phyloP scores from a whole-genome alignment of 2,888 invertebrate species.

The Clitarchus hookeri region DNA sequence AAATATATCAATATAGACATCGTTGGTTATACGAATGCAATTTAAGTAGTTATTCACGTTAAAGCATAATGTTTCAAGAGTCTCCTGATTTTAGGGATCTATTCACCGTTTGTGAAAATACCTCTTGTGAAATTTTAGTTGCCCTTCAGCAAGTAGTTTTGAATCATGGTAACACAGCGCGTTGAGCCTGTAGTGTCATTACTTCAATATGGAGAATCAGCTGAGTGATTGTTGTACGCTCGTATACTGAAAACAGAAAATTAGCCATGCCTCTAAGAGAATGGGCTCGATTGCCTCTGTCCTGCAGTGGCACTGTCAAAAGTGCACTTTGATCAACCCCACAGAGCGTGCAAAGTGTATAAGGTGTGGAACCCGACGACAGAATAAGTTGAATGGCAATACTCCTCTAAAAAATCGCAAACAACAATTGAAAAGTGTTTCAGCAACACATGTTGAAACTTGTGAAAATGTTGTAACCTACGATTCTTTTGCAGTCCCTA shows the following conservation, averaged over 20 bases:
- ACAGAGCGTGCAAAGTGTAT: constrained; percentile 83
- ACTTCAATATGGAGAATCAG: constrained; percentile 64
- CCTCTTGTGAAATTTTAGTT: not conserved
- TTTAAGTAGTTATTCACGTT: not conserved
- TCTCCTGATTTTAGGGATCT: not conserved
- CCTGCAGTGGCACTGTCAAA: constrained; percentile 90
- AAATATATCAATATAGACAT: constrained; percentile 17
- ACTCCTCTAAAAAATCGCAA: not conserved
- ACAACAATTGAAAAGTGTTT: not conserved
- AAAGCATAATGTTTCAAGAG: not conserved
- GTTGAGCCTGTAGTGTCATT: constrained; percentile 11
- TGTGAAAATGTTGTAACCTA: not conserved
- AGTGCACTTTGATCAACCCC: constrained; percentile 87
- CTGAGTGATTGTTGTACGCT: constrained; percentile 56
- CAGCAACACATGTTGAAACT: not conserved
- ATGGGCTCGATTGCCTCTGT: constrained; percentile 95
- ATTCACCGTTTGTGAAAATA: not conserved
- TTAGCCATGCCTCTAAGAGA: constrained; percentile 60
- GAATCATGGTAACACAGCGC: not conserved
- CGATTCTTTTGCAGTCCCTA: not conserved
- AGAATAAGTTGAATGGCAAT: constrained; percentile 36
- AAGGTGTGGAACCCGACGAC: constrained; percentile 67
- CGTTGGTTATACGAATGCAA: not conserved
- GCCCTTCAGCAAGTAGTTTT: constrained; percentile 21
- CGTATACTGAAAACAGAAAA: constrained; percentile 42